Percentiles rank a stretch among this genome's conserved stretches.
Evolutionary conservation across 2,113 vertebrate genomes (phyloP).

Genomic region (Semicossyphus pulcher): DNA sequence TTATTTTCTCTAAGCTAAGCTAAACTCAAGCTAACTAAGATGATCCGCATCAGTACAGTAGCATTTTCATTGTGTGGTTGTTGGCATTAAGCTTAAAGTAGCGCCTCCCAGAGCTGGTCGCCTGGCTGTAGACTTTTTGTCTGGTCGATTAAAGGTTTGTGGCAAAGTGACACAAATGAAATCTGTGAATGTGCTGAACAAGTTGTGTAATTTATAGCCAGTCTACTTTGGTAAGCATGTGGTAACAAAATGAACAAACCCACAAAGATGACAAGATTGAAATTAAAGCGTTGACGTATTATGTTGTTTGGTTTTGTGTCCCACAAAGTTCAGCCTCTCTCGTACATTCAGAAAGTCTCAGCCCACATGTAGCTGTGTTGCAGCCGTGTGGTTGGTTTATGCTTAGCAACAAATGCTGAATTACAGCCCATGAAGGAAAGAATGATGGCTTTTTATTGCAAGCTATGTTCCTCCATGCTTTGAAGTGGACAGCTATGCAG

Average conservation of each 20-base stretch:
- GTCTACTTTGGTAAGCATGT: neutral
- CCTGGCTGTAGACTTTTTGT: neutral
- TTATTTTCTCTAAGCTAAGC: no score
- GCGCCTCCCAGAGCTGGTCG: neutral
- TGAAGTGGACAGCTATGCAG: neutral
- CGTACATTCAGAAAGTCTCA: neutral
- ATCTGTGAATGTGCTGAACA: neutral
- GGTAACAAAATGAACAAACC: neutral
- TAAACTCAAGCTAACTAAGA: neutral
- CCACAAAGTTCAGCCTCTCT: neutral
- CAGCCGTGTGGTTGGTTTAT: constrained; percentile 8
- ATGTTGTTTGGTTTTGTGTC: neutral
- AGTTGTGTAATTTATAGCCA: neutral
- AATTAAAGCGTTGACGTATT: neutral
- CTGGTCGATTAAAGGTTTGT: neutral
- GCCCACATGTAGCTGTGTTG: neutral
- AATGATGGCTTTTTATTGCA: constrained; percentile 25
- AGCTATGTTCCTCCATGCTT: neutral
- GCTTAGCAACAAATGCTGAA: neutral
- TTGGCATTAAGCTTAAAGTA: neutral
- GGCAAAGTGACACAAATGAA: neutral
- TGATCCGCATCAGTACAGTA: neutral
- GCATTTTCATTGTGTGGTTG: neutral
- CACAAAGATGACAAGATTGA: neutral
- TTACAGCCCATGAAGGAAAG: constrained; percentile 25